Evolutionary conservation across 2,888 invertebrate species (phyloP), one percentile per base, ranked within the genome.

Genomic region (Melipona beecheii): DNA sequence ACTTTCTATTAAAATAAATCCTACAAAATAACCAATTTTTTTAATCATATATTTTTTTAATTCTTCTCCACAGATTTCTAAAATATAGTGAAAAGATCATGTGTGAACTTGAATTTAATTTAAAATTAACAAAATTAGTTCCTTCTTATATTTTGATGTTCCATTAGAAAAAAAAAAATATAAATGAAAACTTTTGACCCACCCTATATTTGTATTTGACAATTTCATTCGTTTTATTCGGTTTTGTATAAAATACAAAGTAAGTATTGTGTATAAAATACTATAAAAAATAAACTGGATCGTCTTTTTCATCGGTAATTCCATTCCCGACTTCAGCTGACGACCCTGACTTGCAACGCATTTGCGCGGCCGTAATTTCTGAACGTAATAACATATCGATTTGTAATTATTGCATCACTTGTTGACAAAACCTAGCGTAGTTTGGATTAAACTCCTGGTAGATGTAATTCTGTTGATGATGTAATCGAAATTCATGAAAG

Each of bases 381-480:
- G 31, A 24, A 31, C 62, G 11, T 62, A 31, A 62, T 62, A 62
- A 31, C 21, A 31, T 31, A 64, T 64, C 64, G 64, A 64, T 64
- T 64, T 64, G 64, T 31, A 64, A 64, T 64, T 64, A 64, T 31
- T 13, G 64, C 9, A 31, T 64, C 21, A 31, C 64, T 31, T 64
- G 64, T 64, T 64, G 64, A 31, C 19, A 11, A 64, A 64, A 27
- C 9, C 4, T 13, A 31, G 13, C 21, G 2, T 21, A 31, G 17
- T 21, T 21, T 36, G 36, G 36, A 36, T 36, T 36, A 36, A 0
- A 9, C 36, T 36, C 36, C 36, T 36, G 36, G 17, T 21, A 31
- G 9, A 31, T 9, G 27, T 31, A 17, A 31, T 31, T 27, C 31
- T 11, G 27, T 19, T 17, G 19, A 31, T 17, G 31, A 62, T 62